Base-by-base conservation (phyloP, 2,797 vertebrate species). In the Gymnothorax javanicus region DNA sequence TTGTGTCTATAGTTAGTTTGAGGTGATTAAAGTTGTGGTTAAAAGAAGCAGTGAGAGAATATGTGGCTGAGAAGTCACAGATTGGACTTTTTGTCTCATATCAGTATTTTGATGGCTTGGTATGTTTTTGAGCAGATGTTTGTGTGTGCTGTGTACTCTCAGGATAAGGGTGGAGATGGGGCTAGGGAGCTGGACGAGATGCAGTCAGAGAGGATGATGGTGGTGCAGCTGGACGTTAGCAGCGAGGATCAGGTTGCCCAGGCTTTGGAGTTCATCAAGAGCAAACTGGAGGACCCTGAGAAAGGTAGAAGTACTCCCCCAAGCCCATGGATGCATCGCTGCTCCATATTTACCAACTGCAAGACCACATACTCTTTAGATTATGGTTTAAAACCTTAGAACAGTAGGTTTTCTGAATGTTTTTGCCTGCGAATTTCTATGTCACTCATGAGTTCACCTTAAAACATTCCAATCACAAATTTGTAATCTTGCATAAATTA, bases 151-250 rank as follows among this genome's bases (percentile, higher is more conserved):
- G 5, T 75, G 81, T 52, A 9, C 9, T 25, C 57, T 82, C 92
- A 97, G 96, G 95, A 96, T 2, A 54, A 94, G 90, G 93, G 93
- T 11, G 97, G 96, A 43, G 95, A 95, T 0, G 97, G 97, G 7
- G 96, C 96, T 3, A 93, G 90, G 89, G 94, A 95, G 82, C 95
- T 98, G 90, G 94, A 95, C 92, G 94, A 91, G 20, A 92, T 97
- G 86, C 91, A 94, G 27, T 97, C 96, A 0, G 96, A 96, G 60
- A 94, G 94, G 85, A 95, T 98, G 96, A 95, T 95, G 77, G 96
- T 98, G 0, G 86, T 98, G 0, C 97, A 97, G 94, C 92, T 98
- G 94, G 96, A 98, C 27, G 96, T 98, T n/a, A 96, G 96, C 96
- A 97, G 94, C 11, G 96, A 97, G 0, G 94, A 96, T 86, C 95